These are phyloP conservation scores for Isotomurus palustris DNA, from an alignment of 2,888 invertebrate genomes.

Conservation along the genomic window DNA sequence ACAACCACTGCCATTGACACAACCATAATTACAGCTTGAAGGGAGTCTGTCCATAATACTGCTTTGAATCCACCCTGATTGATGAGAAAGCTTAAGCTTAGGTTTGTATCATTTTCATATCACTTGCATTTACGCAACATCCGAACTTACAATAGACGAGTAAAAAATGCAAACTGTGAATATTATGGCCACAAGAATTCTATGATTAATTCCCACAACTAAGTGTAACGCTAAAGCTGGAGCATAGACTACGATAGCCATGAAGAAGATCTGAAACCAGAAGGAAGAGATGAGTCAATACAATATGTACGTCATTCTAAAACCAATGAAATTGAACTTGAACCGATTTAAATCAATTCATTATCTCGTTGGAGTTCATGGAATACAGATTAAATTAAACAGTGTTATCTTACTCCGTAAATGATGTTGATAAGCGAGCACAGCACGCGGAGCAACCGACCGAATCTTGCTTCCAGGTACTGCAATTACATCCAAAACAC, in stretches of 20 bases:
- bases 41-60: conserved; percentile 37
- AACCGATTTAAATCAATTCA: too few species aligned
- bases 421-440: conserved; percentile 38
- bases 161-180: conserved; percentile 45
- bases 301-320: neutral
- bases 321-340: too few species aligned
- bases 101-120: too few species aligned
- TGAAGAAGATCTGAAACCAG: conserved; percentile 29
- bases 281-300: neutral
- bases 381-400: neutral
- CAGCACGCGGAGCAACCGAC: conserved; percentile 22
- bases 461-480: conserved; percentile 36
- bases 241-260: conserved; percentile 33
- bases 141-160: conserved; percentile 37
- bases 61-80: conserved; percentile 43
- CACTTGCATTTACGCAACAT: neutral
- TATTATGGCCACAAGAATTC: conserved; percentile 37
- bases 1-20: conserved; percentile 30
- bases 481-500: conserved; percentile 1
- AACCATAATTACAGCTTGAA: conserved; percentile 41
- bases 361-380: neutral
- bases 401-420: conserved; percentile 29
- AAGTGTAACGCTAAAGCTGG: conserved; percentile 32
- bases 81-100: neutral
- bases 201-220: conserved; percentile 41